These are phyloP conservation scores for Anthophora plumipes DNA, from an alignment of 2,888 invertebrate species.

Conservation along the genomic window DNA sequence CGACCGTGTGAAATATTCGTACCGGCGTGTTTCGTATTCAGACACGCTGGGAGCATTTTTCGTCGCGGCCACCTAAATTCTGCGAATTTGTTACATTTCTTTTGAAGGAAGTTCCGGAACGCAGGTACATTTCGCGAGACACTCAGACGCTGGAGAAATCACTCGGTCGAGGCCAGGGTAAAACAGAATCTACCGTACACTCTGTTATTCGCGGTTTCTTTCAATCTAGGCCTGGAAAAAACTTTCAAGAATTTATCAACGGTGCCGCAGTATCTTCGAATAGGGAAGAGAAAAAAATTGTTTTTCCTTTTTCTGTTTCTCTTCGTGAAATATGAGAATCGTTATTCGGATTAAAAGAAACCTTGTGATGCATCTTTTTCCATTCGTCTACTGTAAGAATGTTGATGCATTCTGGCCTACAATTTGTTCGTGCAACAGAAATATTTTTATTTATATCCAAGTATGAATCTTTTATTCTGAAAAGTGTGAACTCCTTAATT, in stretches of 20 bases:
- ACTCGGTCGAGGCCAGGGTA: constrained; percentile 16
- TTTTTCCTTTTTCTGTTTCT: background rate
- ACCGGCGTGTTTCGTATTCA: constrained; percentile 6
- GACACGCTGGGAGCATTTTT: constrained; percentile 30
- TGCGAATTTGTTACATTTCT: constrained; percentile 48
- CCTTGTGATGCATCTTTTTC: background rate
- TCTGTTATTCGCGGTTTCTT: constrained; percentile 39
- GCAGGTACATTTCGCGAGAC: constrained; percentile 19
- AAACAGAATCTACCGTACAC: constrained; percentile 47
- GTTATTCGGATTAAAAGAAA: constrained; percentile 37
- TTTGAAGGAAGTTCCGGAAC: constrained; percentile 17
- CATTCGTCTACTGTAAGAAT: background rate
- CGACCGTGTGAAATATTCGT: constrained; percentile 32
- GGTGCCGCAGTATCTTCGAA: background rate
- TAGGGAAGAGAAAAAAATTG: background rate
- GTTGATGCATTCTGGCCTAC: background rate
- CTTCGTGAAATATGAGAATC: constrained; percentile 15
- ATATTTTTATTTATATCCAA: background rate
- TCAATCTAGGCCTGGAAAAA: constrained; percentile 49
- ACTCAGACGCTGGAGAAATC: constrained; percentile 55
- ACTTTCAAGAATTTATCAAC: constrained; percentile 45
- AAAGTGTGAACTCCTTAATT: background rate
- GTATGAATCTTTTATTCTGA: background rate
- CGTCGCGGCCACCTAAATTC: constrained; percentile 43
- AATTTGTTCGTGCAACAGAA: too few species aligned